phyloP scores from a whole-genome alignment of 2,113 vertebrate species.

The Pelodiscus sinensis region DNA sequence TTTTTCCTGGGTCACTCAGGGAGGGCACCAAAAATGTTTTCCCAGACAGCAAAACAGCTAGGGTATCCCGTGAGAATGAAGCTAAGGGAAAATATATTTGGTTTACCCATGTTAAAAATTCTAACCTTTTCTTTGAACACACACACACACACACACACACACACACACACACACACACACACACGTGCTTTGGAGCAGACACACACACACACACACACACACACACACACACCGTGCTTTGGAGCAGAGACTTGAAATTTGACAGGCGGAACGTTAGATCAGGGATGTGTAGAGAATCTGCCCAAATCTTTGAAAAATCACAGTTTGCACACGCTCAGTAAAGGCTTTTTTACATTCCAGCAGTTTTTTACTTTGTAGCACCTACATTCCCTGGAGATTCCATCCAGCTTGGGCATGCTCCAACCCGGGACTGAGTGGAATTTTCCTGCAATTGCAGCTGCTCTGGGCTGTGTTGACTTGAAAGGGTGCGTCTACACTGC shows the following conservation, averaged over 20 bases:
- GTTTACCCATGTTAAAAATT: constrained; percentile 61
- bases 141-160: too few relatives aligned
- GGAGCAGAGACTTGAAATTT: constrained; percentile 23
- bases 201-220: too few relatives aligned
- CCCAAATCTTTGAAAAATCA: constrained; percentile 60
- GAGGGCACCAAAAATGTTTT: background rate
- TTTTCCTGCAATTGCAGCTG: constrained; percentile 45
- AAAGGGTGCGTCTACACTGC: too few relatives aligned
- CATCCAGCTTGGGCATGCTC: background rate
- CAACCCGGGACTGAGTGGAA: constrained; percentile 24
- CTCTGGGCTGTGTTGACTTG: background rate
- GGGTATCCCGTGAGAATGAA: background rate
- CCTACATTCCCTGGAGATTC: constrained; percentile 20
- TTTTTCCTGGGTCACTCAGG: background rate
- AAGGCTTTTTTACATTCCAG: constrained; percentile 10
- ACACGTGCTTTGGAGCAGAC: too few relatives aligned
- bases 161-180: too few relatives aligned
- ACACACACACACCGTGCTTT: too few relatives aligned
- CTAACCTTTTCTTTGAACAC: constrained; percentile 69
- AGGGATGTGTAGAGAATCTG: constrained; percentile 44
- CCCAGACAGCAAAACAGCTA: background rate
- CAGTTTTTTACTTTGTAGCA: background rate
- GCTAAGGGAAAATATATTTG: constrained; percentile 53
- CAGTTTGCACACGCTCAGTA: constrained; percentile 23
- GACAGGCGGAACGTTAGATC: constrained; percentile 61